Base-by-base conservation (phyloP, 2,113 vertebrate species). In the Corythornis madagascariensis region DNA sequence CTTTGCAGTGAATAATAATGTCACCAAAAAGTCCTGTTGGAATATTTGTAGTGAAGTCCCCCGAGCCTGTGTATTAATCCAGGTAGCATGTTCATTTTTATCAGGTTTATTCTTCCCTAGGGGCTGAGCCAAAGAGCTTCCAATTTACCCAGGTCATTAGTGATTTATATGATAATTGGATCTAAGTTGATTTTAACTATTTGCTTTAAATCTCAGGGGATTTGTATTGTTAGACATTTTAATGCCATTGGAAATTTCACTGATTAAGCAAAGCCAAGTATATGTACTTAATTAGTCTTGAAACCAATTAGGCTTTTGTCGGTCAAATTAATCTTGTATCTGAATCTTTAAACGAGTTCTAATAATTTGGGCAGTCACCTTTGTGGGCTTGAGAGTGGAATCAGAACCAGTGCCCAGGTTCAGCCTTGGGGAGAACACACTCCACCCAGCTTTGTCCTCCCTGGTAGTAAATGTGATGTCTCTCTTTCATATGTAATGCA, bases 171-270 rank as follows among this genome's bases (percentile, higher is more conserved):
- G 95, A 95, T 96, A 96, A 96, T 96, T 93, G 92, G 92, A 93
- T 94, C 89, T 94, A 93, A 93, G 96, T 95, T 96, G 96, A 96
- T 96, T 94, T 96, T 96, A 96, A 94, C 93, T 95, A 95, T 96
- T 96, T 96, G 90, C 90, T 96, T 94, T 94, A 83, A 85, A 95
- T 94, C 88, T 89, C 93, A 15, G 4, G 95, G 90, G 93, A 89
- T 96, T 96, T 91, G 80, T 90, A 61, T 94, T 87, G 90, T 31
- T 70, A 91, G 92, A 76, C 94, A 52, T 89, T 93, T 92, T 92
- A 93, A 95, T 89, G 92, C 93, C 92, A 94, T 66, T 79, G 93
- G 89, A 96, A 86, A 95, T 96, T 95, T 90, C 77, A 92, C 93
- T 96, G 93, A 96, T 96, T 93, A 96, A 94, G 90, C 93, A 95